A percentile compares a stretch with the other conserved stretches of the same genome.
These are phyloP conservation scores for Alethe diademata DNA, from an alignment of 2,113 vertebrate species.

Conservation along the genomic window DNA sequence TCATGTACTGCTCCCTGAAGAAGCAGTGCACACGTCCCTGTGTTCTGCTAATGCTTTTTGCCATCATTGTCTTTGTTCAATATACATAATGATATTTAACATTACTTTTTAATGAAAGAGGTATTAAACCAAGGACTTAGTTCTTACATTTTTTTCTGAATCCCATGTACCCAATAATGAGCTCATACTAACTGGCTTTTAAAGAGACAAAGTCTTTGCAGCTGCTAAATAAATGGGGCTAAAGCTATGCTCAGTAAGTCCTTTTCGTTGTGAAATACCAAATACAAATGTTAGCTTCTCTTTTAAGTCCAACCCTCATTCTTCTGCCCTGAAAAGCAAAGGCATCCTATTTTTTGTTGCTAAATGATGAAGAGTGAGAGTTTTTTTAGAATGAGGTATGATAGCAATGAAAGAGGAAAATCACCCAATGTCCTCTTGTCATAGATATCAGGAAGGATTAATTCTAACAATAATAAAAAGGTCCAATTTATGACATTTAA, in stretches of 20 bases:
- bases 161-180: neutral
- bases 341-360: neutral
- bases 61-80: neutral
- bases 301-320: neutral
- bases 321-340: neutral
- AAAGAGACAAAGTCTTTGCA: neutral
- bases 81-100: neutral
- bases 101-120: neutral
- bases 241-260: neutral
- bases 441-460: neutral
- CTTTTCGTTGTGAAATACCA: neutral
- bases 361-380: neutral
- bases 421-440: neutral
- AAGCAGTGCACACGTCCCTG: neutral
- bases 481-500: neutral
- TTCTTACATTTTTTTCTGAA: neutral
- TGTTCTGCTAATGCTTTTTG: neutral
- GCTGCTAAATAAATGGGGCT: neutral
- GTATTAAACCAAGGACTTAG: neutral
- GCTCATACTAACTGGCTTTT: neutral
- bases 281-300: neutral
- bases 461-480: neutral
- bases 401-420: neutral
- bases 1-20: neutral
- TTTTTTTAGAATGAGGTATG: neutral